Base-by-base conservation (phyloP, 2,113 vertebrate genomes). In the Megaleporinus macrocephalus region DNA sequence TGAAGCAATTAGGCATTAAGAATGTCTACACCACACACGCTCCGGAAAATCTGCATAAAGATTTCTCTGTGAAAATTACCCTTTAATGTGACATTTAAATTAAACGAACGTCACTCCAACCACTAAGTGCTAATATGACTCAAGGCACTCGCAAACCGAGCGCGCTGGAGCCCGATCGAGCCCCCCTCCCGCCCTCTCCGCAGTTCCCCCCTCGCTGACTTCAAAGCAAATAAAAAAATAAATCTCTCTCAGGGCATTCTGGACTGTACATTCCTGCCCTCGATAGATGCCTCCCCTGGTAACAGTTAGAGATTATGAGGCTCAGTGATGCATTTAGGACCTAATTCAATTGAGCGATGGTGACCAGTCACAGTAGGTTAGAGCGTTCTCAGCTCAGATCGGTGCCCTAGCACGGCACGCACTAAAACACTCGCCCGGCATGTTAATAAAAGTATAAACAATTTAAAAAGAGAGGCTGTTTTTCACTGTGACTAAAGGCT, bases 1-100 rank as follows among this genome's bases (percentile, higher is more conserved):
- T 24, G 47, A 30, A 85, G 36, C 47, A 78, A 81, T 78, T 76
- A 80, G 65, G n/a, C 41, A 47, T 73, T 72, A 77, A 41, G 36
- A 71, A 26, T 29, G 74, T 84, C 73, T 72, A 77, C 70, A 76
- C 14, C 24, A 47, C 29, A 65, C 69, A 73, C 9, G 68, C 79
- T 68, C 69, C 26, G 59, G n/a, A 68, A 76, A 78, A 74, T 44
- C 53, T 22, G 22, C 51, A 69, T 73, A 61, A 49, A 78, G 49
- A 78, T 55, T 41, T 73, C 44, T 72, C 10, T 11, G 14, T 26
- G 15, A 59, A 75, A 65, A 73, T 16, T 26, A 63, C 22, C 73
- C 29, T 51, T 66, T 76, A 80, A 57, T 72, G 57, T 77, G 59
- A 66, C 73, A 77, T 77, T 73, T 76, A 80, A 82, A 78, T 78